Conservation (phyloP, 2,888 invertebrate genomes). For the Rhingia campestris region DNA sequence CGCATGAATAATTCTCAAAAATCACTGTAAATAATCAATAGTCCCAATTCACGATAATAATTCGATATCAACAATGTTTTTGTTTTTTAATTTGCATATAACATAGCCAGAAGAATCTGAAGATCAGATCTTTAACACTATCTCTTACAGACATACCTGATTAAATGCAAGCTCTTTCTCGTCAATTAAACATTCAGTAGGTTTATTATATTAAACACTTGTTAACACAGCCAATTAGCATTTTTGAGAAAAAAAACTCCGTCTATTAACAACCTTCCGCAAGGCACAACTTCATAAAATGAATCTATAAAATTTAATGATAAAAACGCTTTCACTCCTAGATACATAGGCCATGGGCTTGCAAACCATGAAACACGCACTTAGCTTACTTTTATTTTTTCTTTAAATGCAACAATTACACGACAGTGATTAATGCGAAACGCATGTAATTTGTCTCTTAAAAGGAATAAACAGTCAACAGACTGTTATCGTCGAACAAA, state of each 20-base stretch:
- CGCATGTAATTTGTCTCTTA: slow-evolving; percentile 68
- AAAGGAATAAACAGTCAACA: slow-evolving; percentile 38
- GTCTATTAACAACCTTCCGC: slow-evolving; percentile 16
- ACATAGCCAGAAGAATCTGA: no score
- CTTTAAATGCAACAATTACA: slow-evolving; percentile 55
- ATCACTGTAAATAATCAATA: no score
- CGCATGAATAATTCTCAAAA: no score
- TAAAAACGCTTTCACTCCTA: slow-evolving; percentile 64
- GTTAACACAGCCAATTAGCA: slow-evolving; percentile 6
- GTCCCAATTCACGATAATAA: no score
- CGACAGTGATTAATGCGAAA: slow-evolving; percentile 70
- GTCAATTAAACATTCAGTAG: no score
- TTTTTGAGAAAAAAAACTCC: slow-evolving; percentile 1
- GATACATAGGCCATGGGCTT: slow-evolving; percentile 16
- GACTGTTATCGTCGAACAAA: slow-evolving; percentile 36
- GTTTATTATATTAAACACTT: neutral
- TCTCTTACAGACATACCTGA: no score
- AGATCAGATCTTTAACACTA: no score
- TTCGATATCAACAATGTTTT: no score
- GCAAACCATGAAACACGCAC: slow-evolving; percentile 50
- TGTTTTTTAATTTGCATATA: no score
- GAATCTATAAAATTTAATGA: slow-evolving; percentile 52
- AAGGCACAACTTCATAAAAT: slow-evolving; percentile 39
- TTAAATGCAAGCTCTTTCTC: no score
- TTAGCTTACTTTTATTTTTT: slow-evolving; percentile 46